These are phyloP conservation scores for Drosophila rhopaloa DNA, from an alignment of 1,140 invertebrate genomes.

Conservation along the genomic window DNA sequence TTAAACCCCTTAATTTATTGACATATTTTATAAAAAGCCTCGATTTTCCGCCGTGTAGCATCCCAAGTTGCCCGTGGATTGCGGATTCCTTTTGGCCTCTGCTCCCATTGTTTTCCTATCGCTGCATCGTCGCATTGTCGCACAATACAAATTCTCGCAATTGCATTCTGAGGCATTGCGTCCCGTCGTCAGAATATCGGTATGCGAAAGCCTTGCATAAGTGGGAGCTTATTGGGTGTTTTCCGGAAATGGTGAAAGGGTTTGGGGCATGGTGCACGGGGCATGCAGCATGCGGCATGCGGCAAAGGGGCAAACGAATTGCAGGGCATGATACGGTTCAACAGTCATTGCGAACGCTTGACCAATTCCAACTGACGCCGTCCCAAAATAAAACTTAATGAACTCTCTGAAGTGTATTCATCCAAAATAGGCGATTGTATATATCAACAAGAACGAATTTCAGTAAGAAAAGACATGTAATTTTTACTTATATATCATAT, in stretches of 20 bases:
- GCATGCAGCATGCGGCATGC: neutral
- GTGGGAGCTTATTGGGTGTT: slow-evolving; percentile 37
- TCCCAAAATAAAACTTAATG: slow-evolving; percentile 7
- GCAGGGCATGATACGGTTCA: neutral
- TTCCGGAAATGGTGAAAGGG: slow-evolving; percentile 4
- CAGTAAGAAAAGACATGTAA: neutral
- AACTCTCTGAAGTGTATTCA: neutral
- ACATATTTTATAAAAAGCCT: no score
- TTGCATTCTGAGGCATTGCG: slow-evolving; percentile 43
- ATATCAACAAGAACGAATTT: neutral
- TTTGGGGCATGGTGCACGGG: neutral
- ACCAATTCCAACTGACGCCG: slow-evolving; percentile 8
- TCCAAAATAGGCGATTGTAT: neutral
- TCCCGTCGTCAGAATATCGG: slow-evolving; percentile 18
- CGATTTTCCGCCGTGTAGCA: neutral
- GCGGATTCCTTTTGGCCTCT: slow-evolving; percentile 68
- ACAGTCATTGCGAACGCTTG: neutral
- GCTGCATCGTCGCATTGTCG: slow-evolving; percentile 58
- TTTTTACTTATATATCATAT: no score
- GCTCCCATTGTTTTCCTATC: slow-evolving; percentile 69
- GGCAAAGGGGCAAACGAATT: slow-evolving; percentile 1
- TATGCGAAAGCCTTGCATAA: slow-evolving; percentile 37
- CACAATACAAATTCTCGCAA: slow-evolving; percentile 51
- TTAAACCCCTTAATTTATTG: no score
- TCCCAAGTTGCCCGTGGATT: slow-evolving; percentile 34